Conservation (phyloP, 1,140 invertebrate species). For the Philotrypesis tridentata region DNA sequence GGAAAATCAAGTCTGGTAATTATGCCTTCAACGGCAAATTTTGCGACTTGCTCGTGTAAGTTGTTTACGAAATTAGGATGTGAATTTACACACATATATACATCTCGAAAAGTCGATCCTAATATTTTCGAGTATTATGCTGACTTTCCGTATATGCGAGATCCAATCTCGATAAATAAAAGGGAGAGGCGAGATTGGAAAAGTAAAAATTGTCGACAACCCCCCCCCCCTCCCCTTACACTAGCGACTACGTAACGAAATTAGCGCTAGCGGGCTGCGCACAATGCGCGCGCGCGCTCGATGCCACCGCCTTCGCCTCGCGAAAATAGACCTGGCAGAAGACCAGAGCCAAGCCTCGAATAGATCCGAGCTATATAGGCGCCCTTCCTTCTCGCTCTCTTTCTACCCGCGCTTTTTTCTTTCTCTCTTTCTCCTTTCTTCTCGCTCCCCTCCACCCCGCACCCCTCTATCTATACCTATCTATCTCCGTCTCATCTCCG, state of each 20-base stretch:
- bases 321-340: conserved; percentile 71
- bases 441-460: no score
- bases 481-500: background rate
- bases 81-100: no score
- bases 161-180: no score
- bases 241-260: conserved; percentile 63
- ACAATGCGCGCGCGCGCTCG: conserved; percentile 54
- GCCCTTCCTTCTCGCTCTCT: conserved; percentile 49
- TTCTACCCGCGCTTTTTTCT: conserved; percentile 28
- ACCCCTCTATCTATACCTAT: conserved; percentile 40
- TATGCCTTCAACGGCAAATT: no score
- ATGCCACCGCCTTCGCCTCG: conserved; percentile 68
- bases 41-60: no score
- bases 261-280: conserved; percentile 60
- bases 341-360: conserved; percentile 67
- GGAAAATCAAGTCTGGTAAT: no score
- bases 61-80: no score
- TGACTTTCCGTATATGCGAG: no score
- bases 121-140: no score
- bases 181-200: conserved; percentile 23
- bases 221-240: conserved; percentile 35
- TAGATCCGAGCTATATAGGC: conserved; percentile 70
- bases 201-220: conserved; percentile 31
- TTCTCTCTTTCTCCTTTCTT: background rate
- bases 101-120: no score